A percentile compares a stretch with the other conserved stretches of the same genome.
Evolutionary conservation across 2,888 invertebrate genomes (phyloP).

Genomic region (Meiosimyza platycephala): DNA sequence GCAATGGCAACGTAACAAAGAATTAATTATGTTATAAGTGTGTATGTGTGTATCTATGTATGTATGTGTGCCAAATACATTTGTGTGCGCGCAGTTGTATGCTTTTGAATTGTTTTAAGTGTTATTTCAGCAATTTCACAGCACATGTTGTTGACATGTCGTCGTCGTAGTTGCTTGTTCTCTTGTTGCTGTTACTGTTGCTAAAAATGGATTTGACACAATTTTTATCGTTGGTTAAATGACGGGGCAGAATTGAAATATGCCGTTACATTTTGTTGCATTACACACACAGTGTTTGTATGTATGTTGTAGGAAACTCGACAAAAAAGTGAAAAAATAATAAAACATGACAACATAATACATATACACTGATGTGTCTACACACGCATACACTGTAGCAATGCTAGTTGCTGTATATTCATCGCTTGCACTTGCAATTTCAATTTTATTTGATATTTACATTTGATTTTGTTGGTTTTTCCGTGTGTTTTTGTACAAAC

Average conservation of each 20-base stretch:
- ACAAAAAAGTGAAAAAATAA: neutral
- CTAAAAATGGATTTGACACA: conserved; percentile 46
- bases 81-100: conserved; percentile 8
- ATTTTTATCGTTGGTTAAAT: conserved; percentile 27
- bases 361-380: neutral
- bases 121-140: conserved; percentile 30
- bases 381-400: neutral
- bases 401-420: neutral
- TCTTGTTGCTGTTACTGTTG: conserved; percentile 5
- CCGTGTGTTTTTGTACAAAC: neutral
- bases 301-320: neutral
- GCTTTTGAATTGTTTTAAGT: conserved; percentile 19
- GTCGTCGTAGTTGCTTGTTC: neutral
- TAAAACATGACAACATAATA: conserved; percentile 2
- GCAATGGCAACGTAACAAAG: neutral
- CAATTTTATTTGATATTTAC: neutral
- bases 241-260: conserved; percentile 18
- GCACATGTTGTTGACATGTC: conserved; percentile 16
- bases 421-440: neutral
- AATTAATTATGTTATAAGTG: conserved; percentile 18
- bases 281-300: too few species aligned
- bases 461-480: neutral
- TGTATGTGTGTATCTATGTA: neutral
- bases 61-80: neutral
- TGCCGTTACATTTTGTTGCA: neutral